Conservation (phyloP, 2,797 vertebrate species). For the Ctenopoma multispine region DNA sequence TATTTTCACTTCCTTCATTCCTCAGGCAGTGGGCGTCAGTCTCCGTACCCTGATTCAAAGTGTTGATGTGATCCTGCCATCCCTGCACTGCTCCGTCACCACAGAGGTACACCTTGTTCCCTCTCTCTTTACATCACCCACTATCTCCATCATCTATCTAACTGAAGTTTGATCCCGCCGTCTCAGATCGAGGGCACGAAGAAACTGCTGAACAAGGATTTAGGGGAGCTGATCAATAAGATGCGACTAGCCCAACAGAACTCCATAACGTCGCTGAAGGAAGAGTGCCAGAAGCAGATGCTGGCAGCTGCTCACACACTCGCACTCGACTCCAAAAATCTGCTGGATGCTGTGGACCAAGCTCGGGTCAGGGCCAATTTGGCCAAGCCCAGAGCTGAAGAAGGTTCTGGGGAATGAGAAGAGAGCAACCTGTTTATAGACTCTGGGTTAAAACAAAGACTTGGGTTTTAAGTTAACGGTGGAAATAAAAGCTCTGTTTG, state of each 20-base stretch:
- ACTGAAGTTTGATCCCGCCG: no score
- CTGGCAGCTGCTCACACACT: slow-evolving; percentile 89
- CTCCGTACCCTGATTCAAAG: slow-evolving; percentile 90
- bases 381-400: slow-evolving; percentile 73
- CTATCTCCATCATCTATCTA: no score
- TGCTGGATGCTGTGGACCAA: slow-evolving; percentile 92
- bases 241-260: slow-evolving; percentile 95
- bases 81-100: slow-evolving; percentile 86
- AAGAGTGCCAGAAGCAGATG: slow-evolving; percentile 93
- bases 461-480: no score
- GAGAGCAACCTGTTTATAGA: neutral
- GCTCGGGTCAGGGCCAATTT: slow-evolving; percentile 87
- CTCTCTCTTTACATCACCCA: neutral
- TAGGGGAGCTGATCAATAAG: slow-evolving; percentile 90
- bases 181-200: slow-evolving; percentile 92
- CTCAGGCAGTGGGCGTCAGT: slow-evolving; percentile 87
- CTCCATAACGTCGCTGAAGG: slow-evolving; percentile 86
- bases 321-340: slow-evolving; percentile 92
- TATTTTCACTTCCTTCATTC: neutral
- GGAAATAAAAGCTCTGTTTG: neutral
- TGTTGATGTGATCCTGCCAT: slow-evolving; percentile 90
- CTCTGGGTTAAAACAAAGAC: slow-evolving; percentile 8
- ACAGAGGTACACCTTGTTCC: slow-evolving; percentile 84
- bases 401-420: neutral
- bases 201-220: slow-evolving; percentile 92